Evolutionary conservation across 1,140 invertebrate genomes (phyloP).

Genomic region (Neoseiulus cucumeris): DNA sequence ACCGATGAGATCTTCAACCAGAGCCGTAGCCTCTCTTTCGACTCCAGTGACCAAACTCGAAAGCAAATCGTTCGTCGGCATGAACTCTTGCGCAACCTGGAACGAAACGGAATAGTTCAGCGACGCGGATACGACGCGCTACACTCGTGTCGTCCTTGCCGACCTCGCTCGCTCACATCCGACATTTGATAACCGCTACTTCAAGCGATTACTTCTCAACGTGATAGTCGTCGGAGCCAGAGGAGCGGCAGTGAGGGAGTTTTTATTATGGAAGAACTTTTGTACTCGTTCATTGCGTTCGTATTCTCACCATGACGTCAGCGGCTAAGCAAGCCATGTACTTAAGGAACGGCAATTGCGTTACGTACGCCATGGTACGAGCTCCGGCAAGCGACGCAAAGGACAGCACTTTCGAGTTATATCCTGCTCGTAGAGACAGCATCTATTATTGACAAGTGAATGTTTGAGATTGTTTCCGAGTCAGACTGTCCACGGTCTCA

Average conservation of each 20-base stretch:
- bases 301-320: neutral
- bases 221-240: too few relatives aligned
- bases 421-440: neutral
- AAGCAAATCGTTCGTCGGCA: neutral
- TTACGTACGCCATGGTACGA: neutral
- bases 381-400: neutral
- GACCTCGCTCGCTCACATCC: too few relatives aligned
- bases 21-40: neutral
- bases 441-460: too few relatives aligned
- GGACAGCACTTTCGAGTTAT: neutral
- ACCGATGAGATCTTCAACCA: neutral
- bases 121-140: too few relatives aligned
- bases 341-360: neutral
- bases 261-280: too few relatives aligned
- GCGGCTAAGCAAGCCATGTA: neutral
- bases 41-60: neutral
- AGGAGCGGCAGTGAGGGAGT: too few relatives aligned
- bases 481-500: too few relatives aligned
- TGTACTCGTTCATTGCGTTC: neutral
- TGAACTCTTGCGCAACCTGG: neutral
- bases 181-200: too few relatives aligned
- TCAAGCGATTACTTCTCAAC: too few relatives aligned
- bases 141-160: too few relatives aligned
- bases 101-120: too few relatives aligned
- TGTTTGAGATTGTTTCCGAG: too few relatives aligned